Conservation (phyloP, 2,113 vertebrate genomes). For the Pagrus major region DNA sequence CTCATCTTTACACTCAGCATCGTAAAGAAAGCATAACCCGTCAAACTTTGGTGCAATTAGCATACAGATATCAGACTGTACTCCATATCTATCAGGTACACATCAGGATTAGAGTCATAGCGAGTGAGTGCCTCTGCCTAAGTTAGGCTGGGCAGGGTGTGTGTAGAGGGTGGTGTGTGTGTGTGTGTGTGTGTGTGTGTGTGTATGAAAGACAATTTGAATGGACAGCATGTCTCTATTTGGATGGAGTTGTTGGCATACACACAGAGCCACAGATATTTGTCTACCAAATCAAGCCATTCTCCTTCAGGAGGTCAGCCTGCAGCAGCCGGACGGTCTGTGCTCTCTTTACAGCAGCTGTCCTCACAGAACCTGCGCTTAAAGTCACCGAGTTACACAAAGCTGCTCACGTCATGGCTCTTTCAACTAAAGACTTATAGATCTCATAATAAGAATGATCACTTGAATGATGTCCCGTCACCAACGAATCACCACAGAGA, state of each 20-base stretch:
- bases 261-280: slow-evolving; percentile 50
- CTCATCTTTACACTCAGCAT: slow-evolving; percentile 26
- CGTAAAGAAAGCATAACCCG: not conserved
- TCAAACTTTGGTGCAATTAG: slow-evolving; percentile 5
- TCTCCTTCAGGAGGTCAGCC: slow-evolving; percentile 46
- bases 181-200: not conserved
- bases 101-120: slow-evolving; percentile 1
- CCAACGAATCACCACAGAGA: not conserved
- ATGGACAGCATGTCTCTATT: slow-evolving; percentile 40
- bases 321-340: no score
- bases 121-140: slow-evolving; percentile 4
- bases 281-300: slow-evolving; percentile 70
- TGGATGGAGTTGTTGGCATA: not conserved
- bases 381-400: not conserved
- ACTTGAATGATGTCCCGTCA: not conserved
- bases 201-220: slow-evolving; percentile 59
- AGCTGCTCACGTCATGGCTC: not conserved
- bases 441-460: not conserved
- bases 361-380: not conserved
- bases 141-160: not conserved
- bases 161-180: not conserved
- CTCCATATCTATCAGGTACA: slow-evolving; percentile 19
- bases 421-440: not conserved
- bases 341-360: not conserved
- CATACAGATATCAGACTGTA: not conserved